Base-by-base conservation (phyloP, 2,888 invertebrate genomes). In the Erebia palarica region DNA sequence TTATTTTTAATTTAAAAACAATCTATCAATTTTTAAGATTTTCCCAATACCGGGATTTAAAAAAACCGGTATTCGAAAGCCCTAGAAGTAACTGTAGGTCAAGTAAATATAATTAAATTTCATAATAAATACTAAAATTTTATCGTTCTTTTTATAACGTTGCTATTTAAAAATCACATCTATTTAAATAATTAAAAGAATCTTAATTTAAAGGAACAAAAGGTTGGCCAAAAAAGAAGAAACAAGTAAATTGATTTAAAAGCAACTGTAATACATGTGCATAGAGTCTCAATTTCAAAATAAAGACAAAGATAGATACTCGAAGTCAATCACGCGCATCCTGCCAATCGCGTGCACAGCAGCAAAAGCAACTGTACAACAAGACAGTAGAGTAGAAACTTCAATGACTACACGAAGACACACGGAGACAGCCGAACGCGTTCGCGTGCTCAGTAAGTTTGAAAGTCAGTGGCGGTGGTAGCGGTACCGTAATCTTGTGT, bases 401-500 rank as follows among this genome's bases (percentile, higher is more conserved):
- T 9, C 51, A 16, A 36, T 14, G 16, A 42, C 18, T 8, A 13
- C 11, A 7, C 11, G 42, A 84, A 75, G 82, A 69, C 74, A 69
- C 69, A 81, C 87, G 88, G 84, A 75, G 82, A 67, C 75, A 69
- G 68, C 82, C 87, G 86, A 65, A 27, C 36, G 59, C 11, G 58
- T 63, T 51, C 89, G 88, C 88, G 80, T 83, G 65, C 65, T 53
- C 65, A 53, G 53, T 21, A 86, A 87, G 90, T 89, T 86, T 86
- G 87, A 89, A 90, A 90, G 88, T 87, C 84, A 80, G 61, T 18
- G 63, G 16, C 11, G 44, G 42, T 11, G 16, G 58, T 13, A 47
- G 3, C 10, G 42, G 85, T 90, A 90, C 90, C 90, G 91, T 91
- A 91, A 91, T 88, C 90, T 91, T 91, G 91, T 91, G 91, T 91